Conservation (phyloP, 2,797 vertebrate species). For the Gastrophryne carolinensis region DNA sequence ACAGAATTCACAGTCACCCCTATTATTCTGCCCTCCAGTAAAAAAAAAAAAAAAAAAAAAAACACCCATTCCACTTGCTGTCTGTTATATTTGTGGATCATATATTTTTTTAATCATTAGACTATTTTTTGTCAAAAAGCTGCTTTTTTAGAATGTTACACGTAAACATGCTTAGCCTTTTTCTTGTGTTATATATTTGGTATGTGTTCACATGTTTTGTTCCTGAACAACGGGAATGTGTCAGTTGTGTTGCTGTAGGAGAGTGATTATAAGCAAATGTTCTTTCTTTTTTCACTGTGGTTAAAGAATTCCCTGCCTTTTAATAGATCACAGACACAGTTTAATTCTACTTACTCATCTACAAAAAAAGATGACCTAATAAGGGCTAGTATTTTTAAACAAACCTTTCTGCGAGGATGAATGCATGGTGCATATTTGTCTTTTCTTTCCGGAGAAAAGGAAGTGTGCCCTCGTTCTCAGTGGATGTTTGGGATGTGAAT, state of each 20-base stretch:
- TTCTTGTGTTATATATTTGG: background rate
- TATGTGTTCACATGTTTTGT: background rate
- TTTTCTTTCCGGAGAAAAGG: slow-evolving; percentile 54
- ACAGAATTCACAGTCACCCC: no score
- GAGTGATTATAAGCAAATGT: slow-evolving; percentile 63
- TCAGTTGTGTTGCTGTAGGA: slow-evolving; percentile 54
- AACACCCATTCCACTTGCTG: no score
- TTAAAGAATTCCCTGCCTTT: slow-evolving; percentile 64
- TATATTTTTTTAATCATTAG: no score
- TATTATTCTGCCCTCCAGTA: no score
- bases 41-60: no score
- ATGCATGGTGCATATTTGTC: slow-evolving; percentile 55
- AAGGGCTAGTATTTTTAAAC: slow-evolving; percentile 69
- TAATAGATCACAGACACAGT: slow-evolving; percentile 66
- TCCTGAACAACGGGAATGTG: background rate
- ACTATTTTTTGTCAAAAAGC: no score
- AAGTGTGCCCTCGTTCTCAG: slow-evolving; percentile 48
- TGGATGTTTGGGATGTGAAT: slow-evolving; percentile 18
- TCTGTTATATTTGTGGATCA: no score
- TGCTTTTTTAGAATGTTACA: no score
- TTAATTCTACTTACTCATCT: slow-evolving; percentile 62
- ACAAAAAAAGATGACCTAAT: slow-evolving; percentile 70
- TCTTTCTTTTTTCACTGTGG: slow-evolving; percentile 61
- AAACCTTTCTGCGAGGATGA: slow-evolving; percentile 54
- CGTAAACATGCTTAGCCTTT: no score